Conservation (phyloP, 2,797 vertebrate genomes). For the Phataginus tricuspis region DNA sequence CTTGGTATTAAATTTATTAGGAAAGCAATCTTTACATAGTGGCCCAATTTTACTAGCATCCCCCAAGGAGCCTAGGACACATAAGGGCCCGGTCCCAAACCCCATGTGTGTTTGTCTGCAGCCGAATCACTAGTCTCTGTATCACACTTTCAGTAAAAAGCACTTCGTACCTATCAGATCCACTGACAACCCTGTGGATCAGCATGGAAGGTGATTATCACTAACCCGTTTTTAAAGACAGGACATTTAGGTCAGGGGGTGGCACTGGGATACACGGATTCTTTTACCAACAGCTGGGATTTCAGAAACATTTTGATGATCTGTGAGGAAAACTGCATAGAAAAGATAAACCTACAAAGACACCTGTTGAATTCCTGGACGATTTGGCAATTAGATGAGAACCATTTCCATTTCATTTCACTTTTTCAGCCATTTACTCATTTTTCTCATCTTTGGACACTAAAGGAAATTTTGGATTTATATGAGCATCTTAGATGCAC, state of each 20-base stretch:
- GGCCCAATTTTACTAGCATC: background rate
- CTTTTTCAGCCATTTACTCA: background rate
- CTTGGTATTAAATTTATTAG: background rate
- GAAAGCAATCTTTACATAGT: background rate
- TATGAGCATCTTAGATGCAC: background rate
- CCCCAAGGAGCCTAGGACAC: background rate
- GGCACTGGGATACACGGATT: accelerated
- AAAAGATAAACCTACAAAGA: background rate
- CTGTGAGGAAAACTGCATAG: background rate
- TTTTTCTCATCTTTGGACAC: background rate
- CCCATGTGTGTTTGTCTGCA: too few species aligned
- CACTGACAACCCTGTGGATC: background rate
- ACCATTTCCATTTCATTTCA: background rate
- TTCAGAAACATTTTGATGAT: background rate
- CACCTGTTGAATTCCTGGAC: background rate
- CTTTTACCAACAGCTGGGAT: background rate
- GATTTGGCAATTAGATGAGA: background rate
- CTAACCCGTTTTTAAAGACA: background rate
- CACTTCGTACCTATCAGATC: background rate
- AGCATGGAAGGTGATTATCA: background rate
- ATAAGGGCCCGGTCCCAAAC: background rate
- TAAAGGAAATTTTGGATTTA: background rate
- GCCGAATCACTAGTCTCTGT: background rate
- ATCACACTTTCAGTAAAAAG: background rate
- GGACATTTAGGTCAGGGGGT: background rate